A percentile compares a stretch with the other conserved stretches of the same genome.
Conservation (phyloP, 1,140 invertebrate species). For the Radopholus similis region DNA sequence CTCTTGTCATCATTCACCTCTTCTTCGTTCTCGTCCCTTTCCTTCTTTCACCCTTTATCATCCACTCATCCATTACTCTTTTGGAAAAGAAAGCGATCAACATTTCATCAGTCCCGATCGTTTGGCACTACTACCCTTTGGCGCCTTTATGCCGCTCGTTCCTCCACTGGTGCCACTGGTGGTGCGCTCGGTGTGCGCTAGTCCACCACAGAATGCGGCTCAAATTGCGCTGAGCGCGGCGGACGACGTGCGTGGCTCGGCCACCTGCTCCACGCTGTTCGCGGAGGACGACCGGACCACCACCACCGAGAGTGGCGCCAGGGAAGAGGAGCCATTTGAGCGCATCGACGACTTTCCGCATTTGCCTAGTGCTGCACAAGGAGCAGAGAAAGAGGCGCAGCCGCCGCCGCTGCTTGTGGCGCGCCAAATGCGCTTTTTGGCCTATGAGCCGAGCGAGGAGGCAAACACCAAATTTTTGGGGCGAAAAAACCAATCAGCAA, state of each 20-base stretch:
- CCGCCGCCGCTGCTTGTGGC: too few relatives aligned
- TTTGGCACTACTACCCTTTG: too few relatives aligned
- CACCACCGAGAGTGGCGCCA: neutral
- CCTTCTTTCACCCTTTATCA: too few relatives aligned
- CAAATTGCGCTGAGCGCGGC: neutral
- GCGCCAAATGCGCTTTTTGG: too few relatives aligned
- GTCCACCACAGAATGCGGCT: neutral
- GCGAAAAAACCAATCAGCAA: neutral
- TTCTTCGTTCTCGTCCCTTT: too few relatives aligned
- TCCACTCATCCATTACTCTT: too few relatives aligned
- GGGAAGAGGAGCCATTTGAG: conserved; percentile 3
- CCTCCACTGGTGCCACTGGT: too few relatives aligned
- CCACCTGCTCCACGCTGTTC: neutral
- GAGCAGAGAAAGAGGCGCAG: neutral
- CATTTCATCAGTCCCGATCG: too few relatives aligned
- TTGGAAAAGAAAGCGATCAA: too few relatives aligned
- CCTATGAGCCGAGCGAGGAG: neutral
- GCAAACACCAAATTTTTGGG: neutral
- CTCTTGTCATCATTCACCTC: too few relatives aligned
- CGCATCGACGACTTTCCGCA: neutral
- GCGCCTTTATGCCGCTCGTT: too few relatives aligned
- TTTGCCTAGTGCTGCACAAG: neutral
- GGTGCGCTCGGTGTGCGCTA: neutral
- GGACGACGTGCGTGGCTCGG: neutral
- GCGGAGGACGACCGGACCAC: neutral